These are phyloP conservation scores for Phoenicopterus ruber DNA, from an alignment of 2,113 vertebrate genomes.

Conservation along the genomic window DNA sequence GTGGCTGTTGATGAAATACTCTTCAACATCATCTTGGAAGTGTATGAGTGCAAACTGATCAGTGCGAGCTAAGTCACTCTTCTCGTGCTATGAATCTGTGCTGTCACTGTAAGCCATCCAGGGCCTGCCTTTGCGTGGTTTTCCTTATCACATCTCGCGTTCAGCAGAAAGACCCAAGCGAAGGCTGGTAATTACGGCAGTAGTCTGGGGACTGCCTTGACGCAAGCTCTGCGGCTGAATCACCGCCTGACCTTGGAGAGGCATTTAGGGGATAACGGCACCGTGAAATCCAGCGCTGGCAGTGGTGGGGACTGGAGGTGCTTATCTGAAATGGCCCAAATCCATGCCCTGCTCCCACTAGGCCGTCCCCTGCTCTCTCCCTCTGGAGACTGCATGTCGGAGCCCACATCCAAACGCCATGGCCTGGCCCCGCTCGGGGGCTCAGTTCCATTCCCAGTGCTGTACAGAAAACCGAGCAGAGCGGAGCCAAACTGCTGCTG, in stretches of 20 bases:
- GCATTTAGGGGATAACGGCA: not conserved
- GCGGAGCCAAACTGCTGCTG: not conserved
- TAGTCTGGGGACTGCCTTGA: not conserved
- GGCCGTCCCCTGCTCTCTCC: not conserved
- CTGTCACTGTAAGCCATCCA: not conserved
- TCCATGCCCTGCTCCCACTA: not conserved
- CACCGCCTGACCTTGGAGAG: not conserved
- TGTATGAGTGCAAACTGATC: not conserved
- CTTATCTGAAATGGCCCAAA: not conserved
- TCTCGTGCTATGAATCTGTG: not conserved
- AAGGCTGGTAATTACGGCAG: not conserved
- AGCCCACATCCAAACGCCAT: not conserved
- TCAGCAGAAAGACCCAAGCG: not conserved
- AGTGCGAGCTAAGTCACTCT: not conserved
- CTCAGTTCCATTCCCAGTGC: not conserved
- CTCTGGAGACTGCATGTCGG: accelerated
- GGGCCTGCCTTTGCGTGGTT: not conserved
- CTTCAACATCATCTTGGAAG: not conserved
- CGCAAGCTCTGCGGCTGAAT: accelerated
- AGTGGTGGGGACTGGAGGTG: not conserved
- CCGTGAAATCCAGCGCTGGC: not conserved
- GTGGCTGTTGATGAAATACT: not conserved
- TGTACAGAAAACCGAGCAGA: not conserved
- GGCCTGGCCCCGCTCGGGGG: not conserved
- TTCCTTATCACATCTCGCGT: not conserved